Conservation (phyloP, 2,888 invertebrate genomes). For the Polia nebulosa region DNA sequence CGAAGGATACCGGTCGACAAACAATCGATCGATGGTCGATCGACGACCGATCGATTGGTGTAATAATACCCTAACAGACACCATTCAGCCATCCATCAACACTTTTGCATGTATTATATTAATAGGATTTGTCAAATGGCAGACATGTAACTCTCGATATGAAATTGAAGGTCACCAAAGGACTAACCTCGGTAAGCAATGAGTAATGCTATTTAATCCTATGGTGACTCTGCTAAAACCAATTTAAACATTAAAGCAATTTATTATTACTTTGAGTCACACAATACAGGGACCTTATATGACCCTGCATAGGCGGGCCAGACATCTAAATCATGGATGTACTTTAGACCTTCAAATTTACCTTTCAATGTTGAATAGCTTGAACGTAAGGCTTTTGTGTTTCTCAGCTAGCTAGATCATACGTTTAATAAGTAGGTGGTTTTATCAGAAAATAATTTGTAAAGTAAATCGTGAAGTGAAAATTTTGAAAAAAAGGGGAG, state of each 20-base stretch:
- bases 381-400: neutral
- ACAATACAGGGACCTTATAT: conserved; percentile 14
- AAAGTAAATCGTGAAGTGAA: neutral
- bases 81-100: no score
- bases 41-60: no score
- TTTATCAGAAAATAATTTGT: neutral
- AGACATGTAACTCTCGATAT: no score
- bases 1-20: no score
- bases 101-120: no score
- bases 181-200: no score
- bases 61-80: no score
- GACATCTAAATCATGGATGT: conserved; percentile 46
- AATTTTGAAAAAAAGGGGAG: no score
- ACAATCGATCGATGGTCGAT: no score
- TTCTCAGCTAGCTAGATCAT: neutral
- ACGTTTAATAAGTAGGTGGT: neutral
- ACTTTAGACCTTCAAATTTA: conserved; percentile 20
- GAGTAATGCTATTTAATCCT: no score
- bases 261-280: conserved; percentile 1
- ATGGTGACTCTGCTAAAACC: neutral
- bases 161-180: no score
- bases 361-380: conserved; percentile 1
- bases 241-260: conserved; percentile 3
- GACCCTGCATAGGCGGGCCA: conserved; percentile 28
- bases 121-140: no score